phyloP scores from a whole-genome alignment of 2,888 invertebrate species.

The Tetragnatha montana region DNA sequence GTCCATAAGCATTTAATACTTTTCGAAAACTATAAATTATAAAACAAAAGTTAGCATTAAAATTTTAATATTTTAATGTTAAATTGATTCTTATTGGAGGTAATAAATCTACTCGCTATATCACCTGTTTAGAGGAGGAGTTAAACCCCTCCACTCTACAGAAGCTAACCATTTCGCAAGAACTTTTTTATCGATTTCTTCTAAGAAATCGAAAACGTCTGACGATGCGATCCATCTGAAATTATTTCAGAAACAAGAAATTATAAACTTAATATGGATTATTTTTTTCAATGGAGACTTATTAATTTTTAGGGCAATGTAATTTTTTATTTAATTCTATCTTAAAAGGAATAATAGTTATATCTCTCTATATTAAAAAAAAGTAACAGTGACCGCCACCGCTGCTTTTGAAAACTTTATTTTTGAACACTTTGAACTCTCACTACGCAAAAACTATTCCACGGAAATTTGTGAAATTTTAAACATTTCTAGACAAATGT shows the following conservation, averaged over 20 bases:
- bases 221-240: constrained; percentile 56
- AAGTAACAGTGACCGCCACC: no score
- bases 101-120: background rate
- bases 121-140: constrained; percentile 43
- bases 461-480: no score
- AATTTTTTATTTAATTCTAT: background rate
- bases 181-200: constrained; percentile 13
- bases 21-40: constrained; percentile 1
- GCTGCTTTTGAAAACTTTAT: no score
- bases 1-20: constrained; percentile 32
- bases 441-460: no score
- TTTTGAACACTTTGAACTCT: no score
- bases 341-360: background rate
- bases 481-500: no score
- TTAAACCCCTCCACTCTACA: constrained; percentile 23
- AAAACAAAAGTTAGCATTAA: background rate
- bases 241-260: background rate
- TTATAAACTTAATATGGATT: no score
- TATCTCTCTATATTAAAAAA: no score
- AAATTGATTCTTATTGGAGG: background rate
- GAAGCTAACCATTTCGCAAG: constrained; percentile 12
- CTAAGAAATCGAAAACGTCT: constrained; percentile 43
- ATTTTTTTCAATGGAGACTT: no score
- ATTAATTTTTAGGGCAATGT: no score
- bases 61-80: background rate